Conservation (phyloP, 1,140 invertebrate genomes). For the Caenorhabditis tropicalis region DNA sequence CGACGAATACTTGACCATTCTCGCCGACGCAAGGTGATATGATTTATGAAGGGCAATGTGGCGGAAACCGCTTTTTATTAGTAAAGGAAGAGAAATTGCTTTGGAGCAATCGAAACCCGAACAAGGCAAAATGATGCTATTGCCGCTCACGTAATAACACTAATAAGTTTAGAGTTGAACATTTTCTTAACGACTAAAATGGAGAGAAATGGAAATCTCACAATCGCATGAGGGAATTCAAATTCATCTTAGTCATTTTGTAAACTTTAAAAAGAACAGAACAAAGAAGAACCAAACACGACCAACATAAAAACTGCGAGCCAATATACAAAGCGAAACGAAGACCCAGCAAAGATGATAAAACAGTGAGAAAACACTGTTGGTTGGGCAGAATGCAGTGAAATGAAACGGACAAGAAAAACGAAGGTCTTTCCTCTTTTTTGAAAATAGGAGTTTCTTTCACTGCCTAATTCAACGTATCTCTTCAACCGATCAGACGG, state of each 20-base stretch:
- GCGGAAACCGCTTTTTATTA: background rate
- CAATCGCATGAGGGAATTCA: no score
- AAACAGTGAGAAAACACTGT: constrained; percentile 25
- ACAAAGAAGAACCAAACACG: background rate
- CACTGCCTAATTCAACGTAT: constrained; percentile 25
- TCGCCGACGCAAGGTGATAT: background rate
- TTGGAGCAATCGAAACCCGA: no score
- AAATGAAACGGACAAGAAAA: constrained; percentile 35
- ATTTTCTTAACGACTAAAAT: no score
- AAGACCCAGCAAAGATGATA: background rate
- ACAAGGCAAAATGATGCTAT: no score
- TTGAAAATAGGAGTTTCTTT: constrained; percentile 32
- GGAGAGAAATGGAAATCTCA: no score
- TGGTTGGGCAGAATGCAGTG: background rate
- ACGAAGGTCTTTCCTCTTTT: constrained; percentile 6
- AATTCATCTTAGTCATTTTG: no score
- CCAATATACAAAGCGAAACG: background rate
- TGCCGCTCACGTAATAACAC: no score
- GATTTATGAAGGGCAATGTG: background rate
- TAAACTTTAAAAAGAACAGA: background rate
- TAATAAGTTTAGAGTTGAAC: no score
- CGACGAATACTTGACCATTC: constrained; percentile 20
- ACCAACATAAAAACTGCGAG: background rate
- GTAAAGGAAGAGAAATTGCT: no score
- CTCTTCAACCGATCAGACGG: background rate